phyloP scores from a whole-genome alignment of 2,888 invertebrate species.

The Pandemis cinnamomeana region DNA sequence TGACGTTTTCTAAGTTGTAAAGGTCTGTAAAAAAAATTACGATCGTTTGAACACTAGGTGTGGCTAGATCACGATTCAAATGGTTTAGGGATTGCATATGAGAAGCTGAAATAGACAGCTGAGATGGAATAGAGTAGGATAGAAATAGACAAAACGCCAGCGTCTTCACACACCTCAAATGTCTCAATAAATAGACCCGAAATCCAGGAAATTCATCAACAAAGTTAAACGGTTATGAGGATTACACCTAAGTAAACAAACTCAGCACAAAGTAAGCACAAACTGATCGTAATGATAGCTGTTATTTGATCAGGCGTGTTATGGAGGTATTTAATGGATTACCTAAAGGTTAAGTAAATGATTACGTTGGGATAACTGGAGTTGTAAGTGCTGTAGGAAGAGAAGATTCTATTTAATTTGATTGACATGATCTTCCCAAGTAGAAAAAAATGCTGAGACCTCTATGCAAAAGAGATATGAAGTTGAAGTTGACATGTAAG shows the following conservation, averaged over 20 bases:
- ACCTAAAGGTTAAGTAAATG: slow-evolving; percentile 16
- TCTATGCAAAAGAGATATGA: too few species aligned
- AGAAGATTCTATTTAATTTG: not conserved
- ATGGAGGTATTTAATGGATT: slow-evolving; percentile 6
- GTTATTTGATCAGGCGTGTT: slow-evolving; percentile 29
- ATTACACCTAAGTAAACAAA: slow-evolving; percentile 35
- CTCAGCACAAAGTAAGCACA: slow-evolving; percentile 34
- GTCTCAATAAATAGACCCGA: not conserved
- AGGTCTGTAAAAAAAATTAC: too few species aligned
- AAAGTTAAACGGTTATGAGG: slow-evolving; percentile 36
- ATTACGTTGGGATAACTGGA: not conserved
- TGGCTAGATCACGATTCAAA: too few species aligned
- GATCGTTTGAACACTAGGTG: too few species aligned
- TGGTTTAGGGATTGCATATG: too few species aligned
- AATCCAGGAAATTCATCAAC: slow-evolving; percentile 11
- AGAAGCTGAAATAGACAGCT: too few species aligned
- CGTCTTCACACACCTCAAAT: not conserved
- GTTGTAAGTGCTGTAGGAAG: not conserved
- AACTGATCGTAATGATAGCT: slow-evolving; percentile 33
- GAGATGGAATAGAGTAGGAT: too few species aligned
- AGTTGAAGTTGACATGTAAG: too few species aligned
- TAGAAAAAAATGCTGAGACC: too few species aligned
- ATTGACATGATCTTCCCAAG: not conserved
- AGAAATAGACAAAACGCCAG: not conserved
- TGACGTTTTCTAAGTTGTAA: too few species aligned